phyloP scores from a whole-genome alignment of 1,140 invertebrate genomes.

The Dufourea novaeangliae region DNA sequence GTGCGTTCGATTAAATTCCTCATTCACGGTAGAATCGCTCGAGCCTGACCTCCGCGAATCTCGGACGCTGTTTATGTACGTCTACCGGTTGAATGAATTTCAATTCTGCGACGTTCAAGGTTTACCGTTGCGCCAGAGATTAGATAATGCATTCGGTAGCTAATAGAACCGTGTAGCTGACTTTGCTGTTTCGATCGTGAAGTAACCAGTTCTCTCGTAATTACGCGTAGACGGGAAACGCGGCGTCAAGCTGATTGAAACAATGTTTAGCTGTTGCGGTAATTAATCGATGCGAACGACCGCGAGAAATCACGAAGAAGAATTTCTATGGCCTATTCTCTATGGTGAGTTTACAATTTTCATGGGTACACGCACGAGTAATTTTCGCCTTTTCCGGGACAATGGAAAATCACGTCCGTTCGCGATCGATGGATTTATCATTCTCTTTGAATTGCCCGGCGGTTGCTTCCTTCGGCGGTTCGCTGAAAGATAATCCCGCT shows the following conservation, averaged over 20 bases:
- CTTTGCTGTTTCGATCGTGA: conserved; percentile 5
- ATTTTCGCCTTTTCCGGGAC: conserved; percentile 22
- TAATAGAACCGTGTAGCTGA: too few species aligned
- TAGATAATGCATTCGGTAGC: conserved; percentile 15
- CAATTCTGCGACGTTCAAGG: conserved; percentile 12
- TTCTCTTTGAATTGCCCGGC: conserved; percentile 1
- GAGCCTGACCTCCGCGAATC: conserved; percentile 13
- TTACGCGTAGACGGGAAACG: not conserved
- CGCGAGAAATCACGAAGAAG: too few species aligned
- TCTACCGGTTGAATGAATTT: conserved; percentile 46
- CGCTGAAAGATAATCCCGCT: conserved; percentile 55
- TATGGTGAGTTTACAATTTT: too few species aligned
- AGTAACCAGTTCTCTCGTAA: not conserved
- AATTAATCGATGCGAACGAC: too few species aligned
- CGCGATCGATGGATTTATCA: conserved; percentile 39
- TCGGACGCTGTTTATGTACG: not conserved
- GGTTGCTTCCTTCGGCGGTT: conserved; percentile 26
- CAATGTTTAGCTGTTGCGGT: too few species aligned
- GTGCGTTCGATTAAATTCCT: conserved; percentile 38
- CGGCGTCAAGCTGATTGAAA: too few species aligned
- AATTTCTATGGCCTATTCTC: too few species aligned
- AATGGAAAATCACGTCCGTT: conserved; percentile 8
- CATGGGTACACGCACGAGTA: not conserved
- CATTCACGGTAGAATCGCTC: not conserved
- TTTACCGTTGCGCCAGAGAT: conserved; percentile 38